Conservation (phyloP, 2,888 invertebrate genomes). For the Cataglyphis cursor region DNA sequence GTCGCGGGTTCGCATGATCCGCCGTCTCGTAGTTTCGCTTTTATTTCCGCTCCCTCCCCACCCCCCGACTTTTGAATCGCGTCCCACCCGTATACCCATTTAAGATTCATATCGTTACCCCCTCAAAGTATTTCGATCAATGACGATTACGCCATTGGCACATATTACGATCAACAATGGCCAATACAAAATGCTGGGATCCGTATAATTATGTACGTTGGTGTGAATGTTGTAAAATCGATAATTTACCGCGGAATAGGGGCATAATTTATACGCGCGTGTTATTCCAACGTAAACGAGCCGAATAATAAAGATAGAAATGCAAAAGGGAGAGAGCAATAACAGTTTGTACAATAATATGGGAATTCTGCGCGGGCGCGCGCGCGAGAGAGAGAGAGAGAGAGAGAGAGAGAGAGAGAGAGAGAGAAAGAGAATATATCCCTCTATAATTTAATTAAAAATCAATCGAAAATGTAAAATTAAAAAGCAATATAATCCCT, state of each 20-base stretch:
- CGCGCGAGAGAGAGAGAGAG: too few species aligned
- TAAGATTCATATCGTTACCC: constrained; percentile 13
- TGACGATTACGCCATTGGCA: constrained; percentile 34
- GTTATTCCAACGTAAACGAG: constrained; percentile 45
- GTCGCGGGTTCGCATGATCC: constrained; percentile 29
- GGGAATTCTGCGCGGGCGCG: constrained; percentile 9
- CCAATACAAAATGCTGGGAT: constrained; percentile 45
- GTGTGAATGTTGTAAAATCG: constrained; percentile 51
- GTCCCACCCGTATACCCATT: neutral
- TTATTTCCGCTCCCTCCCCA: constrained; percentile 4
- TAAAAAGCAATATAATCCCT: constrained; percentile 48
- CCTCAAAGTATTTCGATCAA: neutral
- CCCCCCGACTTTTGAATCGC: neutral
- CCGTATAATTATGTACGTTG: constrained; percentile 48
- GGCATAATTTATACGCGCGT: constrained; percentile 47
- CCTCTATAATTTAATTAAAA: constrained; percentile 50
- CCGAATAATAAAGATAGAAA: constrained; percentile 54
- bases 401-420: neutral
- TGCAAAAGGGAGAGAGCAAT: constrained; percentile 38
- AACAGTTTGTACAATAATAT: constrained; percentile 37
- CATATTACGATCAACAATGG: constrained; percentile 30
- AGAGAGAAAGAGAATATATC: constrained; percentile 1
- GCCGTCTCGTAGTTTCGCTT: neutral
- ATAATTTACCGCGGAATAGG: constrained; percentile 51
- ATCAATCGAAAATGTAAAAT: constrained; percentile 44